Percentiles rank a stretch among this genome's conserved stretches.
These are phyloP conservation scores for Idaea aversata DNA, from an alignment of 2,888 invertebrate species.

Conservation along the genomic window DNA sequence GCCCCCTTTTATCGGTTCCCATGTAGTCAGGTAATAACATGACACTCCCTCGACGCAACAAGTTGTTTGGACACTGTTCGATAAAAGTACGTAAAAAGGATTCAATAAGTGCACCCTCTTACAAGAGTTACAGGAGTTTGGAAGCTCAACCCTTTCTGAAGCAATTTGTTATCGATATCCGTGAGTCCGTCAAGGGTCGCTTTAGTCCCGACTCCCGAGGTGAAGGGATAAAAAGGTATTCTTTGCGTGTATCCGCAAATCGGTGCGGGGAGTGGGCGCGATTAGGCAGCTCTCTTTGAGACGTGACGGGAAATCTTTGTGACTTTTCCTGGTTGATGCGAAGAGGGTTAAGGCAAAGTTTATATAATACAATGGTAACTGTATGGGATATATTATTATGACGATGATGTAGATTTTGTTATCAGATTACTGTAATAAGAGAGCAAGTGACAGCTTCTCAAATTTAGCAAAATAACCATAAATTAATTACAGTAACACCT, in stretches of 20 bases:
- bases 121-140: constrained; percentile 50
- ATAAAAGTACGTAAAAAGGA: constrained; percentile 31
- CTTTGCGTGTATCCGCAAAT: constrained; percentile 70
- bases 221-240: constrained; percentile 69
- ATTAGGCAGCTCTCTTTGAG: constrained; percentile 56
- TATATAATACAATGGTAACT: not conserved
- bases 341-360: not conserved
- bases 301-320: constrained; percentile 55
- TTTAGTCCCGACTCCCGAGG: constrained; percentile 18
- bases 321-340: constrained; percentile 20
- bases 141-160: constrained; percentile 51
- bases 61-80: constrained; percentile 33
- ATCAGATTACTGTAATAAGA: not conserved
- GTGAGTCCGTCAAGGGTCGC: constrained; percentile 55
- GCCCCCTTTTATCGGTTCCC: constrained; percentile 6
- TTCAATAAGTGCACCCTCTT: constrained; percentile 41
- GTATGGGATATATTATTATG: not conserved
- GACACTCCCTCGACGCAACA: constrained; percentile 21
- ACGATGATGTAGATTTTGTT: not conserved
- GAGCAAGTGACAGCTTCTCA: too few relatives aligned
- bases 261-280: constrained; percentile 54
- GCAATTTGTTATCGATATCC: constrained; percentile 76
- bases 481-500: constrained; percentile 28
- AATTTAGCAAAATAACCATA: not conserved
- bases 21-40: constrained; percentile 22